Conservation (phyloP, 1,140 invertebrate species). For the Saccostrea cuccullata region DNA sequence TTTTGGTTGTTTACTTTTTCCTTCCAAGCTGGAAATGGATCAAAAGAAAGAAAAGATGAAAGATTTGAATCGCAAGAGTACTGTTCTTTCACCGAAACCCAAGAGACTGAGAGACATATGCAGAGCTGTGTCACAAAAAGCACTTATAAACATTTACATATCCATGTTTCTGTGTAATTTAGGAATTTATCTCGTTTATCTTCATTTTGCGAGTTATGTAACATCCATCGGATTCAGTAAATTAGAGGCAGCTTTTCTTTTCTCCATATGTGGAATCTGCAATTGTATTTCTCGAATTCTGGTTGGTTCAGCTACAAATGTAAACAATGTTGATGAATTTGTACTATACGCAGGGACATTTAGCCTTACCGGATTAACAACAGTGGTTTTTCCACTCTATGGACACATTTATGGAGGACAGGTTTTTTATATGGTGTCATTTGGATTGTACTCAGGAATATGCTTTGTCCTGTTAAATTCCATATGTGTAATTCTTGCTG, state of each 20-base stretch:
- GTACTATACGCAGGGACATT: slow-evolving; percentile 40
- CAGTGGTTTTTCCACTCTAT: slow-evolving; percentile 37
- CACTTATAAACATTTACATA: neutral
- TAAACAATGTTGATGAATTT: slow-evolving; percentile 26
- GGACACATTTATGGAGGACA: slow-evolving; percentile 14
- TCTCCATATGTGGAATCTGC: slow-evolving; percentile 7
- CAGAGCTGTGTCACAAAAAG: neutral
- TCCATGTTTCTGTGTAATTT: neutral
- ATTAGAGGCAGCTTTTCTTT: slow-evolving; percentile 4
- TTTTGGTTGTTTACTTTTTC: slow-evolving; percentile 29
- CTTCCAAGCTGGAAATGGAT: slow-evolving; percentile 25
- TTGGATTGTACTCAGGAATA: slow-evolving; percentile 36
- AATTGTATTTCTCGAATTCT: slow-evolving; percentile 12
- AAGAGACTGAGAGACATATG: neutral
- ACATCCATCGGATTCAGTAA: neutral
- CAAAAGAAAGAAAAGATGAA: neutral
- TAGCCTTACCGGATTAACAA: slow-evolving; percentile 6
- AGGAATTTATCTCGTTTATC: slow-evolving; percentile 13
- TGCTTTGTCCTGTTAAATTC: slow-evolving; percentile 36
- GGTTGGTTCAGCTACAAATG: slow-evolving; percentile 16
- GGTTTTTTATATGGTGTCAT: slow-evolving; percentile 22
- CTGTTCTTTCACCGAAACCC: neutral
- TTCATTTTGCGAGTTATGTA: slow-evolving; percentile 22
- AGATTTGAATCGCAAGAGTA: neutral
- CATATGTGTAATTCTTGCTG: slow-evolving; percentile 14